phyloP scores from a whole-genome alignment of 2,113 vertebrate genomes.

The Scytalopus superciliaris region DNA sequence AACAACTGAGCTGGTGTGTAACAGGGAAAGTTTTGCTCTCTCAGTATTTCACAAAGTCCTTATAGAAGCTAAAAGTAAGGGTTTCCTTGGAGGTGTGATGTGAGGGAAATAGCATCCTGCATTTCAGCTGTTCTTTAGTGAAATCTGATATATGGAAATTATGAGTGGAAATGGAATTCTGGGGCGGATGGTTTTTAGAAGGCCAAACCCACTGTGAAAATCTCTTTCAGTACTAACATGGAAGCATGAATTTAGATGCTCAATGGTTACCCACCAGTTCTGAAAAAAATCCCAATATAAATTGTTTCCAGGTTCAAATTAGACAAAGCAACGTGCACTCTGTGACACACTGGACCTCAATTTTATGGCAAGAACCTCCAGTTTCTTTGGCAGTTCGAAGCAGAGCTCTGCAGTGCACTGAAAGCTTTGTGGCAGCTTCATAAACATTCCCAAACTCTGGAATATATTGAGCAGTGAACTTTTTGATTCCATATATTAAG shows the following conservation, averaged over 20 bases:
- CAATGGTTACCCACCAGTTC: not conserved
- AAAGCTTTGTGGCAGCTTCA: constrained; percentile 31
- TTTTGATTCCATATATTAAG: not conserved
- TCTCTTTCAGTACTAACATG: not conserved
- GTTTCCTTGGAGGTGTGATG: not conserved
- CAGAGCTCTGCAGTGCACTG: not conserved
- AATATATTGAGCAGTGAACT: not conserved
- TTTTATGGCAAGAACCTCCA: constrained; percentile 10
- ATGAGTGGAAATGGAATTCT: not conserved
- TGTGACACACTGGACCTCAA: constrained; percentile 3
- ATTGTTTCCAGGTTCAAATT: constrained; percentile 18
- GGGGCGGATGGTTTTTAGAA: not conserved
- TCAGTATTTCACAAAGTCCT: not conserved
- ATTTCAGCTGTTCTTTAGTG: not conserved
- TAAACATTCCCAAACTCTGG: constrained; percentile 5
- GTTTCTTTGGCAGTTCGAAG: constrained; percentile 19
- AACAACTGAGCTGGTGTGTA: too few relatives aligned
- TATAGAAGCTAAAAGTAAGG: not conserved
- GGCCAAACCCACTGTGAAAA: not conserved
- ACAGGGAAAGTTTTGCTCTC: not conserved
- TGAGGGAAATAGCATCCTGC: not conserved
- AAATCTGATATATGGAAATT: not conserved
- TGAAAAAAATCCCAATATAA: not conserved
- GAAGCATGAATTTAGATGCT: not conserved
- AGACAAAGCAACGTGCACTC: not conserved